phyloP scores from a whole-genome alignment of 2,113 vertebrate genomes.

The Danionella cerebrum region DNA sequence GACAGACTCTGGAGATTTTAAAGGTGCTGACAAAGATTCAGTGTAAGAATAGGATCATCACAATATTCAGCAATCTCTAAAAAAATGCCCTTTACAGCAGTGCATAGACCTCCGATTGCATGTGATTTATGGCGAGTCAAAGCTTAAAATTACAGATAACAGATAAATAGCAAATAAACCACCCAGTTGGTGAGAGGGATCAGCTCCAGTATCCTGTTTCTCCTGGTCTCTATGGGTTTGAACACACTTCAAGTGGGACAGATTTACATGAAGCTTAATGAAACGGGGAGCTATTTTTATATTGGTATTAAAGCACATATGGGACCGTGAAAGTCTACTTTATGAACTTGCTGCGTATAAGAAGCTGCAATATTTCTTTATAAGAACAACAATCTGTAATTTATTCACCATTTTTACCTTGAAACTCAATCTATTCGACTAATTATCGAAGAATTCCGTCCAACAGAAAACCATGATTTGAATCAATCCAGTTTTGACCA shows the following conservation, averaged over 20 bases:
- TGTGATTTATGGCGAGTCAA: slow-evolving; percentile 15
- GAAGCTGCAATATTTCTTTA: neutral
- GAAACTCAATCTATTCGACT: too few species aligned
- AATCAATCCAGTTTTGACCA: too few species aligned
- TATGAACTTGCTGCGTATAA: neutral
- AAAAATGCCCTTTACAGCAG: too few species aligned
- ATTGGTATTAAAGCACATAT: slow-evolving; percentile 17
- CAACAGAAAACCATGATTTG: too few species aligned
- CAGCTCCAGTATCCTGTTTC: slow-evolving; percentile 42
- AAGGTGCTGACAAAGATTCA: too few species aligned
- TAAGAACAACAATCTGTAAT: too few species aligned
- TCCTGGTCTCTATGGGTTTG: slow-evolving; percentile 43
- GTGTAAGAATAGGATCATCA: too few species aligned
- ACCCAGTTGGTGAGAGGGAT: slow-evolving; percentile 1
- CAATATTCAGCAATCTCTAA: too few species aligned
- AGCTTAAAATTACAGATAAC: slow-evolving; percentile 9
- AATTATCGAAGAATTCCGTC: too few species aligned
- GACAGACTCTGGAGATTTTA: too few species aligned
- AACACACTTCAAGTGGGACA: slow-evolving; percentile 49
- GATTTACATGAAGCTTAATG: slow-evolving; percentile 54
- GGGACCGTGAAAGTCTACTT: neutral
- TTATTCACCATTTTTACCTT: too few species aligned
- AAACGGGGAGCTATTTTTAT: slow-evolving; percentile 53
- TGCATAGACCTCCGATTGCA: neutral
- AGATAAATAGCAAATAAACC: neutral